Conservation (phyloP, 1,140 invertebrate genomes). For the Drosophila parabipectinata region DNA sequence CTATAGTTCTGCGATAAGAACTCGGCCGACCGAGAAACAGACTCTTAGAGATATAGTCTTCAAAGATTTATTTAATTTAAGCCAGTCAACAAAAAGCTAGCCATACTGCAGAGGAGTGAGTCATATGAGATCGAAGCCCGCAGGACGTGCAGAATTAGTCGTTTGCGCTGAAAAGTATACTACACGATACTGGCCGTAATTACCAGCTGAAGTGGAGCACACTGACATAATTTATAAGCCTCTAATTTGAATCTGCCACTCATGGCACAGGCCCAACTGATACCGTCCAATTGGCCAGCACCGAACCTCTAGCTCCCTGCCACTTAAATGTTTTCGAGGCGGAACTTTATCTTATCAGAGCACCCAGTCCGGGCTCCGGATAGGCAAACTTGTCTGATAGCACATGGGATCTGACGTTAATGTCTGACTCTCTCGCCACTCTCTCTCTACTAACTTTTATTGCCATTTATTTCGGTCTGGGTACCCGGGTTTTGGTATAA, state of each 20-base stretch:
- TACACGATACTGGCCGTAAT: constrained; percentile 2
- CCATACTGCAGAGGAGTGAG: background rate
- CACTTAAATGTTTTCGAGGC: constrained; percentile 33
- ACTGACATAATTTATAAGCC: constrained; percentile 41
- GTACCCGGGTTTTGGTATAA: constrained; percentile 35
- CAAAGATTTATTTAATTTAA: constrained; percentile 5
- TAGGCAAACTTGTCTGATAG: constrained; percentile 52
- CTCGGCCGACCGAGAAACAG: constrained; percentile 2
- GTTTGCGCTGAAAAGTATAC: constrained; percentile 35
- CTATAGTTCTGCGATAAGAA: constrained; percentile 32
- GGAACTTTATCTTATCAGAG: constrained; percentile 38
- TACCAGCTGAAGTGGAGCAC: constrained; percentile 18
- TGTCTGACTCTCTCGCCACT: constrained; percentile 34
- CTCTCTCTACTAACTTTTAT: constrained; percentile 17
- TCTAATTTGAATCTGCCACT: constrained; percentile 44
- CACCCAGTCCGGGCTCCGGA: constrained; percentile 34
- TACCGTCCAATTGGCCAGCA: constrained; percentile 28
- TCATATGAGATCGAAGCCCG: background rate
- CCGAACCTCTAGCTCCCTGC: constrained; percentile 31
- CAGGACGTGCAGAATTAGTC: constrained; percentile 24
- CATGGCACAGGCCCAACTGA: background rate
- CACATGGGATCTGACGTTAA: constrained; percentile 36
- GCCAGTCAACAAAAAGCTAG: background rate
- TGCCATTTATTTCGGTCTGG: constrained; percentile 38
- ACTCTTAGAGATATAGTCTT: constrained; percentile 6